Conservation (phyloP, 53 echinoderm and acorn worm species). For the Zoroaster sp. region DNA sequence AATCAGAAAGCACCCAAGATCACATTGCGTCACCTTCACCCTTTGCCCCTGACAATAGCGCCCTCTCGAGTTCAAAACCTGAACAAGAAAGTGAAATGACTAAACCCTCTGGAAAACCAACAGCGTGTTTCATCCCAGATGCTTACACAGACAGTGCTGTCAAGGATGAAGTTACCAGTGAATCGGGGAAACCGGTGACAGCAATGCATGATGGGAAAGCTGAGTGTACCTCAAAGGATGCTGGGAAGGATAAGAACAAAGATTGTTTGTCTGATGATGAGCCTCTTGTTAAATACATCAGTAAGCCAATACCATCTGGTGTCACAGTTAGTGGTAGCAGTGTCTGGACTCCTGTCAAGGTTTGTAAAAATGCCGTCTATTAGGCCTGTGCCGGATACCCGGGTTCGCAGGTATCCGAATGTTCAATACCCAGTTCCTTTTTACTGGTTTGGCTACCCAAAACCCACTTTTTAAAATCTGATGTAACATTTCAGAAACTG, state of each 20-base stretch:
- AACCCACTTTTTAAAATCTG: no score
- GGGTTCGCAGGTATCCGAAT: no score
- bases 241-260: neutral
- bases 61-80: neutral
- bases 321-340: conserved; percentile 37
- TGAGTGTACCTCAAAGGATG: neutral
- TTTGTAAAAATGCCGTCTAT: neutral
- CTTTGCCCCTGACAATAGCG: neutral
- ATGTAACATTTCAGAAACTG: no score
- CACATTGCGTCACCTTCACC: neutral
- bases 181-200: neutral
- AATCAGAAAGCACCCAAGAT: neutral
- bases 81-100: neutral
- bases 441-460: no score
- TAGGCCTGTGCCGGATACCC: no score
- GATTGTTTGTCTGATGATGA: conserved; percentile 1
- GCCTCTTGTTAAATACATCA: conserved; percentile 19
- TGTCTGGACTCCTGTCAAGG: conserved; percentile 48
- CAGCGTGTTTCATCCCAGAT: neutral
- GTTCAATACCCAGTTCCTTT: no score
- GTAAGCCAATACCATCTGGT: conserved; percentile 1
- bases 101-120: neutral
- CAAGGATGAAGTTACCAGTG: conserved; percentile 1
- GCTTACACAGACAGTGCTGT: neutral
- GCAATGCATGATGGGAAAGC: conserved; percentile 36